These are phyloP conservation scores for Echinops telfairi DNA, from an alignment of 2,113 vertebrate species.

Conservation along the genomic window DNA sequence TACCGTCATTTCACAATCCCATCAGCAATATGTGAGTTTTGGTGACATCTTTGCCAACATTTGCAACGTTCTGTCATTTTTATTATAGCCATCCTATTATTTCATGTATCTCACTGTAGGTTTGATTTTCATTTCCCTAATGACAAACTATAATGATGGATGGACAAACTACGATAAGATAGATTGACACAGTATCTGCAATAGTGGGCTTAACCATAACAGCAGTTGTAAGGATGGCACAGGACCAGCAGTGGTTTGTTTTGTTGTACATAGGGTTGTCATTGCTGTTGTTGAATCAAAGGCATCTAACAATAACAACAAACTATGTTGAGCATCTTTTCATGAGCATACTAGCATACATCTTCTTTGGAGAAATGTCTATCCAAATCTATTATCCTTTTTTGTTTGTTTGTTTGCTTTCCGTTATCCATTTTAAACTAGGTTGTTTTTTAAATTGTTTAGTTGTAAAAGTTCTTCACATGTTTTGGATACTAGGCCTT, in stretches of 20 bases:
- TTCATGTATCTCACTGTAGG: background rate
- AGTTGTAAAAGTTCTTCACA: background rate
- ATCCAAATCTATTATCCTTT: background rate
- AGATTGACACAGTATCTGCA: no score
- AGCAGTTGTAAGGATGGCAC: no score
- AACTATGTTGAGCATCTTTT: background rate
- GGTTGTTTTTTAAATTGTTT: background rate
- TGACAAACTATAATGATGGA: no score
- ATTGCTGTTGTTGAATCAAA: background rate
- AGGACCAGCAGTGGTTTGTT: no score
- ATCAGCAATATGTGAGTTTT: background rate
- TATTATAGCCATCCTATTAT: background rate
- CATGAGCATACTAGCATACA: background rate
- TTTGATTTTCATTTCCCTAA: background rate
- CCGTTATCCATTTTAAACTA: background rate
- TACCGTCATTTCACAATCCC: background rate
- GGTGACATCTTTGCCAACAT: background rate
- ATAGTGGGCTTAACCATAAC: no score
- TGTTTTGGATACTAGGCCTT: background rate
- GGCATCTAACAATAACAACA: background rate
- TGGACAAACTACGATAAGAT: no score
- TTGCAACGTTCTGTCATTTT: background rate
- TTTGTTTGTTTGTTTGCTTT: background rate
- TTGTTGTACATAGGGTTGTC: background rate
- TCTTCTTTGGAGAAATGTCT: background rate